These are phyloP conservation scores for Drosophila barbarae DNA, from an alignment of 2,888 invertebrate species.

Conservation along the genomic window DNA sequence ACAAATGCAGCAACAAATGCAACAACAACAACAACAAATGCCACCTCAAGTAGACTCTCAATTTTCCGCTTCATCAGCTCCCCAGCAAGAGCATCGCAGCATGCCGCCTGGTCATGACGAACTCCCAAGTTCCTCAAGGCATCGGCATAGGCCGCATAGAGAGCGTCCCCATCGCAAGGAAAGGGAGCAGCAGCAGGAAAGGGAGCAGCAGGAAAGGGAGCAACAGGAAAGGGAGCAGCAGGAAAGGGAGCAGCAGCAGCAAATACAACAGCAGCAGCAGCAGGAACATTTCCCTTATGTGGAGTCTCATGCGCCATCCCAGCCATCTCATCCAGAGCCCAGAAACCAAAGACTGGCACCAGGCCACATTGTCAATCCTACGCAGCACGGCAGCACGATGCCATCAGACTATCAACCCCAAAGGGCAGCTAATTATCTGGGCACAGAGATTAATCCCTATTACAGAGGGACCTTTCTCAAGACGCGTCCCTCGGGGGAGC, in stretches of 20 bases:
- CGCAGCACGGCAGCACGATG: no score
- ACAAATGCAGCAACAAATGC: fast-evolving
- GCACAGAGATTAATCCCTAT: conserved; percentile 20
- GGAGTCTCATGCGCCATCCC: background rate
- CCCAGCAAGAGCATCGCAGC: background rate
- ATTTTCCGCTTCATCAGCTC: no score
- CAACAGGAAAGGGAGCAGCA: no score
- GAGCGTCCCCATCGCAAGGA: background rate
- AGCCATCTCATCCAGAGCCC: background rate
- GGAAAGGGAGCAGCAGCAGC: no score
- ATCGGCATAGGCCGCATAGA: background rate
- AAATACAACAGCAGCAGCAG: background rate
- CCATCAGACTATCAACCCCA: background rate
- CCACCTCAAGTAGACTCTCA: background rate
- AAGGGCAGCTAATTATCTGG: conserved; percentile 3
- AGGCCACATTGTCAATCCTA: background rate
- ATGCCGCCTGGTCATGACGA: background rate
- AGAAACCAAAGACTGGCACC: background rate
- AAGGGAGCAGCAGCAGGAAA: no score
- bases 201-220: no score
- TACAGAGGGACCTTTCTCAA: conserved; percentile 49
- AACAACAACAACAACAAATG: background rate
- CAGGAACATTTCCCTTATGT: background rate
- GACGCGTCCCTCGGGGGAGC: conserved; percentile 4
- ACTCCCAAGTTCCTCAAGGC: background rate